Percentiles rank a stretch among this genome's conserved stretches.
Evolutionary conservation across 2,113 vertebrate genomes (phyloP).

Genomic region (Numida meleagris): DNA sequence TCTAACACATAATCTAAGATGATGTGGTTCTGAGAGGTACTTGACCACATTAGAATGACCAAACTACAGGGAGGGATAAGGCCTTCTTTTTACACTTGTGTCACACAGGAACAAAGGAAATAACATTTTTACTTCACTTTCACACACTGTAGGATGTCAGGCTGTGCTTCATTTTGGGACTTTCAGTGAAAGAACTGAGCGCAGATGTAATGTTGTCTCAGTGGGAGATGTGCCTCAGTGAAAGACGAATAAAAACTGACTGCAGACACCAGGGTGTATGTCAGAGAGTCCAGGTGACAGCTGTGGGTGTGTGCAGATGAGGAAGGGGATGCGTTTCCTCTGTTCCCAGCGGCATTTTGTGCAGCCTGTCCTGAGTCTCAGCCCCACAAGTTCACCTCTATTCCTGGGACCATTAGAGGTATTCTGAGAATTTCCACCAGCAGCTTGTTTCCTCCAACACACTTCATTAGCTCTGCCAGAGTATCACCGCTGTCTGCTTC

Average conservation of each 20-base stretch:
- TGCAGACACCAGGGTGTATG: not conserved
- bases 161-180: not conserved
- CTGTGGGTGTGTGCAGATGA: not conserved
- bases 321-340: not conserved
- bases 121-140: slow-evolving; percentile 13
- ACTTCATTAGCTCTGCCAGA: not conserved
- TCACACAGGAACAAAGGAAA: not conserved
- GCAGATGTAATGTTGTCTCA: not conserved
- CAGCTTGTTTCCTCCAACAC: not conserved
- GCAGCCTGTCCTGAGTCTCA: not conserved
- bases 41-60: not conserved
- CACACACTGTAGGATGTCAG: not conserved
- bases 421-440: not conserved
- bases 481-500: not conserved
- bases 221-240: not conserved
- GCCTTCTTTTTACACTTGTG: not conserved
- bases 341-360: not conserved
- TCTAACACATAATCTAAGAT: not conserved
- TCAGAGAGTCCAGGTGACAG: not conserved
- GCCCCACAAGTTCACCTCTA: not conserved
- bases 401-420: not conserved
- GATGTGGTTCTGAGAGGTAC: not conserved
- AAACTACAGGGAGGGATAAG: not conserved
- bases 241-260: not conserved
- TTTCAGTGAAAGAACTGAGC: not conserved